Evolutionary conservation across 1,140 invertebrate genomes (phyloP).

Genomic region (Drosophila ogumai): DNA sequence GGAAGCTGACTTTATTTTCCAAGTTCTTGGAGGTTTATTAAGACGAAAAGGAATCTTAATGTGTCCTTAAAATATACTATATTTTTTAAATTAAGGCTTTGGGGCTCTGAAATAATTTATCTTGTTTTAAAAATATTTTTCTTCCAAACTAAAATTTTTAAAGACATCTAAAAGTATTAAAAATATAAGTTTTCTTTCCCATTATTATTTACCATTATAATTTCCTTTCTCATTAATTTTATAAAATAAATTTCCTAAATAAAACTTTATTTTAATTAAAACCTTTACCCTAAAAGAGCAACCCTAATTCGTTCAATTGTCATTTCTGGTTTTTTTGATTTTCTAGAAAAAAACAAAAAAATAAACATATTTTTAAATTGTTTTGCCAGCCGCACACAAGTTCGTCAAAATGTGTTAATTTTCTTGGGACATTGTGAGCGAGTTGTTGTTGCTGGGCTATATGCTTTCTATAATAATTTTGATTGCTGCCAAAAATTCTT

Average conservation of each 20-base stretch:
- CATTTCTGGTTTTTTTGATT: slow-evolving; percentile 2
- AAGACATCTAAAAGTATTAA: neutral
- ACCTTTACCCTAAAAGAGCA: slow-evolving; percentile 5
- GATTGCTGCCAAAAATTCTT: slow-evolving; percentile 79
- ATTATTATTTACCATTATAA: too few relatives aligned
- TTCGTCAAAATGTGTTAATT: slow-evolving; percentile 75
- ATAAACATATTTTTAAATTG: slow-evolving; percentile 64
- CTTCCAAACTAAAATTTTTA: too few relatives aligned
- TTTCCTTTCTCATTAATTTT: neutral
- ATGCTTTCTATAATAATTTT: slow-evolving; percentile 66
- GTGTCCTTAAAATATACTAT: too few relatives aligned
- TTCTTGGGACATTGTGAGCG: slow-evolving; percentile 50
- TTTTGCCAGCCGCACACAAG: slow-evolving; percentile 57
- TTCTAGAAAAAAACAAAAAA: slow-evolving; percentile 4
- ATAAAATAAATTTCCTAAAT: neutral
- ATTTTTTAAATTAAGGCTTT: neutral
- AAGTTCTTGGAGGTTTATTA: neutral
- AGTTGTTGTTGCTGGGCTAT: slow-evolving; percentile 15
- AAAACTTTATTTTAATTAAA: neutral
- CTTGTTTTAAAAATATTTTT: neutral
- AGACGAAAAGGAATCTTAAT: too few relatives aligned
- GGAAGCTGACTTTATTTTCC: neutral
- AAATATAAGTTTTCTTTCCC: neutral
- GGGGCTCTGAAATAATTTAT: neutral
- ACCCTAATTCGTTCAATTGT: slow-evolving; percentile 1